phyloP scores from a whole-genome alignment of 1,140 invertebrate species.

The Drosophila tropicalis region DNA sequence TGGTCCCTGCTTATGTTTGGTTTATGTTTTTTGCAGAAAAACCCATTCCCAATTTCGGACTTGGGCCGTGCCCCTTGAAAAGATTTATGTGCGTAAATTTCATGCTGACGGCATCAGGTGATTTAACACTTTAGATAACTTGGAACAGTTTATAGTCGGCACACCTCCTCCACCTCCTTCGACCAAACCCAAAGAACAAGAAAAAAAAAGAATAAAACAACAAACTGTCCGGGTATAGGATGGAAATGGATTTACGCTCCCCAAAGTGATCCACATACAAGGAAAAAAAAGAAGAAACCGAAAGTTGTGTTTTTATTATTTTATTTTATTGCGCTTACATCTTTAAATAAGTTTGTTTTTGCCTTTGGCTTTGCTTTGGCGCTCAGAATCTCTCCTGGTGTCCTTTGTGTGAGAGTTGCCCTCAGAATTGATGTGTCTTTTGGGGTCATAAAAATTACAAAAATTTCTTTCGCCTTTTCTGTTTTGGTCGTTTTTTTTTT shows the following conservation, averaged over 20 bases:
- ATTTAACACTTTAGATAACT: constrained; percentile 83
- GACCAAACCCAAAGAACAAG: not conserved
- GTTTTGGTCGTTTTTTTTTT: not conserved
- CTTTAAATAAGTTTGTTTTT: constrained; percentile 75
- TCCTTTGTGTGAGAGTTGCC: constrained; percentile 48
- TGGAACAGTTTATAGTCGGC: constrained; percentile 73
- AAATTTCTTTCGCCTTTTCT: constrained; percentile 62
- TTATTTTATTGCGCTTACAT: constrained; percentile 81
- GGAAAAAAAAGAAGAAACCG: constrained; percentile 32
- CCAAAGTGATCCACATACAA: constrained; percentile 3
- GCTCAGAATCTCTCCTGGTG: constrained; percentile 29
- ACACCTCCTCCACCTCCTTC: constrained; percentile 1
- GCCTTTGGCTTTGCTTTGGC: constrained; percentile 40
- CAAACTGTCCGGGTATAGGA: constrained; percentile 18
- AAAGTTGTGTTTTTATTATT: constrained; percentile 79
- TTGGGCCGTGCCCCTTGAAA: constrained; percentile 56
- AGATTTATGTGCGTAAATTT: constrained; percentile 82
- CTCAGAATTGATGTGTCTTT: constrained; percentile 77
- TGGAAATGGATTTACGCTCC: constrained; percentile 6
- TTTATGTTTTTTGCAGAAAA: constrained; percentile 62
- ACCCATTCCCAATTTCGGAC: constrained; percentile 58
- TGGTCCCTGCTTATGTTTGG: constrained; percentile 71
- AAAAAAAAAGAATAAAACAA: constrained; percentile 24
- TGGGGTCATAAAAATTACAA: constrained; percentile 81
- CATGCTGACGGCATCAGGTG: constrained; percentile 83